These are phyloP conservation scores for Saturnia pavonia DNA, from an alignment of 2,888 invertebrate species.

Conservation along the genomic window DNA sequence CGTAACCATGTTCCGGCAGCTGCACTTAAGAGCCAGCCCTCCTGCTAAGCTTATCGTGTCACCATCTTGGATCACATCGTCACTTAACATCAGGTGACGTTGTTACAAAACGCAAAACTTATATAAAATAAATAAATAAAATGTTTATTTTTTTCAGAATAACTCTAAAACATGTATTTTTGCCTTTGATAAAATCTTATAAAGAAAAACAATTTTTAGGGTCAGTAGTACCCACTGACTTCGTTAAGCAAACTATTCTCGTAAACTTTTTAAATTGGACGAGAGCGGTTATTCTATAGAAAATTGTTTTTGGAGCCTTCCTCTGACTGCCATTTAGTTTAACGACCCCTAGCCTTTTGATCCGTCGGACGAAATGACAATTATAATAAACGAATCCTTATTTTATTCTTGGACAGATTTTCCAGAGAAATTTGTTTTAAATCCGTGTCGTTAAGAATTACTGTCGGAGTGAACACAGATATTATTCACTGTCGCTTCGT, in stretches of 20 bases:
- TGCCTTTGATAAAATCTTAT: too few species aligned
- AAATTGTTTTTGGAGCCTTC: conserved; percentile 7
- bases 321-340: conserved; percentile 2
- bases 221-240: background rate
- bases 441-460: background rate
- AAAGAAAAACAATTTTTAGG: too few species aligned
- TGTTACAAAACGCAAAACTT: too few species aligned
- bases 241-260: conserved; percentile 11
- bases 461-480: background rate
- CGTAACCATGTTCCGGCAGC: too few species aligned
- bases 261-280: conserved; percentile 12
- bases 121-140: too few species aligned
- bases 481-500: background rate
- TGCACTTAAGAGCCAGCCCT: too few species aligned
- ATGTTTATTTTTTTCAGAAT: too few species aligned
- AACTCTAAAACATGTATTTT: too few species aligned
- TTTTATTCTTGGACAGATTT: background rate
- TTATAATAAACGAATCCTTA: background rate
- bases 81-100: too few species aligned
- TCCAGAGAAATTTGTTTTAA: background rate
- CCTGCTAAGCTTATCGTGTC: too few species aligned
- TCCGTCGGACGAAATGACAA: background rate
- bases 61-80: too few species aligned
- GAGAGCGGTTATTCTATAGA: conserved; percentile 11
- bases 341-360: background rate